A percentile compares a stretch with the other conserved stretches of the same genome.
Evolutionary conservation across 2,888 invertebrate genomes (phyloP).

Genomic region (Macroteleia sp.): DNA sequence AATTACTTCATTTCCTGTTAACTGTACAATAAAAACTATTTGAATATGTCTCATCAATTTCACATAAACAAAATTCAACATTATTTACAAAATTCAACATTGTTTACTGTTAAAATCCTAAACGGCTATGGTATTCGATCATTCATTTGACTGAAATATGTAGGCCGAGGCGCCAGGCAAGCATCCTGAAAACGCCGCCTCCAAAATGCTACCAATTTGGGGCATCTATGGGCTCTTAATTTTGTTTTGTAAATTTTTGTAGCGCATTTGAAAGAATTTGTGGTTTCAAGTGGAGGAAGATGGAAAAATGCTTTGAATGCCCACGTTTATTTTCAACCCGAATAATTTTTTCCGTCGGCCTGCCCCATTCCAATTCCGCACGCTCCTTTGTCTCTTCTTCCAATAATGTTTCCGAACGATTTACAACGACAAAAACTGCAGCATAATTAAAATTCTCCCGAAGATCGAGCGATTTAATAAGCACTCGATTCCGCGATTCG

Average conservation of each 20-base stretch:
- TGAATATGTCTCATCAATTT: too few species aligned
- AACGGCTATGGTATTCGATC: too few species aligned
- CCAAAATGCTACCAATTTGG: slow-evolving; percentile 18
- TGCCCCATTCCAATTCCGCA: not conserved
- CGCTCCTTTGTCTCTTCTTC: slow-evolving; percentile 7
- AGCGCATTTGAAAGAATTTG: slow-evolving; percentile 16
- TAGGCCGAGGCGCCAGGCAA: slow-evolving; percentile 15
- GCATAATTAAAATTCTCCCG: slow-evolving; percentile 25
- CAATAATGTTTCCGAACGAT: slow-evolving; percentile 25
- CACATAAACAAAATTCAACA: too few species aligned
- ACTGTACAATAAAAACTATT: too few species aligned
- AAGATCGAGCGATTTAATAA: slow-evolving; percentile 49
- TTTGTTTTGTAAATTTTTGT: slow-evolving; percentile 1
- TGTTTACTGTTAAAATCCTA: too few species aligned
- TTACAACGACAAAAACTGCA: slow-evolving; percentile 1
- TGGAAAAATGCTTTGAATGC: not conserved
- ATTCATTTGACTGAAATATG: slow-evolving; percentile 17
- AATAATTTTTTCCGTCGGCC: not conserved
- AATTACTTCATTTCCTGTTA: too few species aligned
- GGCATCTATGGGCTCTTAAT: not conserved
- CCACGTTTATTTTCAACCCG: slow-evolving; percentile 15
- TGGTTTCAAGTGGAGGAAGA: slow-evolving; percentile 8
- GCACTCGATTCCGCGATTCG: slow-evolving; percentile 13
- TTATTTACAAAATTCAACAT: too few species aligned
- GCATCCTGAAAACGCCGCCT: slow-evolving; percentile 10